Percentiles rank a stretch among this genome's conserved stretches.
Conservation (phyloP, 2,797 vertebrate genomes). For the Acanthopagrus latus region DNA sequence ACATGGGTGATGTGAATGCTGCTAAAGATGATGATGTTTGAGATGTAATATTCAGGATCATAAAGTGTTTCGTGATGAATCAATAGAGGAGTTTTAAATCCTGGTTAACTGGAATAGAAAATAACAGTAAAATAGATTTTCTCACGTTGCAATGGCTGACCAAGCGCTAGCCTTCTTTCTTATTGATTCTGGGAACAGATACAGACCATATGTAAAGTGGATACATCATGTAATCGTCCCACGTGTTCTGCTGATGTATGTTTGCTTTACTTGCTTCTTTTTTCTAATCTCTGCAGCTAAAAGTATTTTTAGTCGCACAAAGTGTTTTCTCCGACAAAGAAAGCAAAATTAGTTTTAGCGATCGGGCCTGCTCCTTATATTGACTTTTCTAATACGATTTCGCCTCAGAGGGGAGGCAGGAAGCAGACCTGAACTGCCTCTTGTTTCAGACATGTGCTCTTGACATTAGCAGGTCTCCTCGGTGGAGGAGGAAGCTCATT, state of each 20-base stretch:
- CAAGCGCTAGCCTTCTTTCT: constrained; percentile 9
- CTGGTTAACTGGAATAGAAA: constrained; percentile 48
- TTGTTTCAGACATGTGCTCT: constrained; percentile 80
- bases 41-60: constrained; percentile 36
- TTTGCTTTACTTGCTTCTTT: constrained; percentile 24
- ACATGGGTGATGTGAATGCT: constrained; percentile 24
- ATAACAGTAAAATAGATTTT: constrained; percentile 63
- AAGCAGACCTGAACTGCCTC: constrained; percentile 63
- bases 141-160: constrained; percentile 41
- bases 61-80: constrained; percentile 37
- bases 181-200: constrained; percentile 56
- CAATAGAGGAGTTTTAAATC: constrained; percentile 46
- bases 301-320: constrained; percentile 46
- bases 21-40: constrained; percentile 17
- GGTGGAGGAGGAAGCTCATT: constrained; percentile 64
- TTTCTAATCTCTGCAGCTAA: constrained; percentile 15
- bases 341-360: constrained; percentile 62
- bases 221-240: background rate
- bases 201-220: constrained; percentile 15
- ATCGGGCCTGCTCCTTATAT: constrained; percentile 71
- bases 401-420: constrained; percentile 51
- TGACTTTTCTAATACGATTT: constrained; percentile 73
- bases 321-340: constrained; percentile 50
- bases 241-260: background rate
- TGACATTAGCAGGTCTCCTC: constrained; percentile 76